phyloP scores from a whole-genome alignment of 2,797 vertebrate genomes.

The Alectoris magna region DNA sequence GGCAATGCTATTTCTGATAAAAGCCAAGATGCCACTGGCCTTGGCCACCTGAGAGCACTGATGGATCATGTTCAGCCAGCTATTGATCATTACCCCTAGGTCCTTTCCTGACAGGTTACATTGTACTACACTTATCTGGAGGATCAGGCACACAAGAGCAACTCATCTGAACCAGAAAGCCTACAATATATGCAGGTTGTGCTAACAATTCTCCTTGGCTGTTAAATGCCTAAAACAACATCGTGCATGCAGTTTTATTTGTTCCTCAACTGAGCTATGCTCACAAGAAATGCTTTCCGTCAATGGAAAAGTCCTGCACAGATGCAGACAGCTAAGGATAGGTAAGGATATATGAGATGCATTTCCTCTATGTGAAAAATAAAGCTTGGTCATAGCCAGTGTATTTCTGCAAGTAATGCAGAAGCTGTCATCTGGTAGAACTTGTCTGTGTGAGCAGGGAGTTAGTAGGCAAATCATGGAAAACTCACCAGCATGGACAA shows the following conservation, averaged over 20 bases:
- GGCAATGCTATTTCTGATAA: neutral
- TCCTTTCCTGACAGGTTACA: neutral
- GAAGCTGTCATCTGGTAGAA: neutral
- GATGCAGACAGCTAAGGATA: neutral
- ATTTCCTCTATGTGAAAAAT: neutral
- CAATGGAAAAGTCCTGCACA: neutral
- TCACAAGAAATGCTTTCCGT: neutral
- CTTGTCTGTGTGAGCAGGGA: neutral
- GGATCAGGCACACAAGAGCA: slow-evolving; percentile 2
- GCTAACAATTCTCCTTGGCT: neutral
- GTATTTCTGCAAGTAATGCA: neutral
- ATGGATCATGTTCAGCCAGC: neutral
- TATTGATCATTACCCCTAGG: neutral
- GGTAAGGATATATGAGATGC: neutral
- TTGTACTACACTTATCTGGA: neutral
- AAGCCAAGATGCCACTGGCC: neutral
- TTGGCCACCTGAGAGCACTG: neutral
- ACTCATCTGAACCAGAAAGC: slow-evolving; percentile 18
- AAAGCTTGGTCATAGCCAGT: neutral
- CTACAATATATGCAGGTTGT: neutral
- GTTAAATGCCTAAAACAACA: neutral
- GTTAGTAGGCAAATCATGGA: neutral
- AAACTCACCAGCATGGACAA: neutral
- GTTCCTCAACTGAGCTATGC: neutral
- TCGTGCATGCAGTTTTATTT: neutral